Conservation (phyloP, 2,113 vertebrate genomes). For the Regulus satrapa region DNA sequence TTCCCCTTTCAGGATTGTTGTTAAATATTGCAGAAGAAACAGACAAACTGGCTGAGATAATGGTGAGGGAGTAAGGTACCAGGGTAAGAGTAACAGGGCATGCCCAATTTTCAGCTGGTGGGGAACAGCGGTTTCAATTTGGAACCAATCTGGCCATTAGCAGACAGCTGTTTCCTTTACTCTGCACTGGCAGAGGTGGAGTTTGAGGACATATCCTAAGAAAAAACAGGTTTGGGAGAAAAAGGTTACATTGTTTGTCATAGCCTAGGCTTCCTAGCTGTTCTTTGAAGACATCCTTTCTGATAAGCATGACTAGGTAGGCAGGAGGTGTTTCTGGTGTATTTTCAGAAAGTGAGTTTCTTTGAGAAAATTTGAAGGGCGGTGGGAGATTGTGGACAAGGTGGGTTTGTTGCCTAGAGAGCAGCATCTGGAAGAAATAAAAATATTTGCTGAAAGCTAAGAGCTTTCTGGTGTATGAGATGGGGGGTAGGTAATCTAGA, state of each 20-base stretch:
- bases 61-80: not conserved
- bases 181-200: not conserved
- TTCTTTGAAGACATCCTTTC: not conserved
- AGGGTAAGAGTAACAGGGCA: not conserved
- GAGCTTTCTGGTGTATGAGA: not conserved
- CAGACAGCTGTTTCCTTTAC: not conserved
- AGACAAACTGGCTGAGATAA: not conserved
- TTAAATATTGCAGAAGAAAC: not conserved
- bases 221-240: fast-evolving
- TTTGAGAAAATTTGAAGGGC: not conserved
- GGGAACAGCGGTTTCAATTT: not conserved
- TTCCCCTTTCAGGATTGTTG: not conserved
- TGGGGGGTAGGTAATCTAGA: not conserved
- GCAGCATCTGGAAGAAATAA: not conserved
- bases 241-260: not conserved
- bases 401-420: not conserved
- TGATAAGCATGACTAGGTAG: not conserved
- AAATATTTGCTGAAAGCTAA: not conserved
- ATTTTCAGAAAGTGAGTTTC: not conserved
- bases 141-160: not conserved
- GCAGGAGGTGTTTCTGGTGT: not conserved
- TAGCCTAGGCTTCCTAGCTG: not conserved
- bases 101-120: not conserved
- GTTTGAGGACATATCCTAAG: not conserved
- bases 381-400: not conserved